Percentiles rank a stretch among this genome's conserved stretches.
Conservation (phyloP, 1,140 invertebrate genomes). For the Mya arenaria region DNA sequence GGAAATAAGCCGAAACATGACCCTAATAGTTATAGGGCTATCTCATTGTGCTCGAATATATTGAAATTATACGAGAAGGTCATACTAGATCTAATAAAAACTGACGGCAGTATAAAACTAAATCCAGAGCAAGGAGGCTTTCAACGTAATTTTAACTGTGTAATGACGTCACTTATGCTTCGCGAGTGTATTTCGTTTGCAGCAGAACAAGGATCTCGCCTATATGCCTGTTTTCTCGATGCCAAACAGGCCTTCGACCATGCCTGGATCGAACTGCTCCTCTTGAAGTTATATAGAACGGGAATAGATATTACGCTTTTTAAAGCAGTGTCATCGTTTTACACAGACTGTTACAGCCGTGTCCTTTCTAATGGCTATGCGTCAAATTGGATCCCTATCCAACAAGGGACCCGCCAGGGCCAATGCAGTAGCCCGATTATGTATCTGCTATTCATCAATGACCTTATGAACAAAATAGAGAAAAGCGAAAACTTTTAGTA, state of each 20-base stretch:
- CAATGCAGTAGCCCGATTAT: conserved; percentile 11
- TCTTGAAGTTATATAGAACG: background rate
- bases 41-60: background rate
- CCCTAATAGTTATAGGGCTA: background rate
- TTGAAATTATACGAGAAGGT: conserved; percentile 8
- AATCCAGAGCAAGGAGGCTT: background rate
- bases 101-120: background rate
- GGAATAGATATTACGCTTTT: background rate
- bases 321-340: background rate
- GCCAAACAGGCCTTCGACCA: background rate
- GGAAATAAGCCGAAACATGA: background rate
- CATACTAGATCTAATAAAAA: background rate
- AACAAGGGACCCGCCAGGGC: conserved; percentile 1
- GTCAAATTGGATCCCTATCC: conserved; percentile 12
- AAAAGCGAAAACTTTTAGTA: background rate
- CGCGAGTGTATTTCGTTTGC: background rate
- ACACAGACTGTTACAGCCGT: background rate
- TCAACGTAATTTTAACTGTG: conserved; percentile 7
- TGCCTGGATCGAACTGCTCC: background rate
- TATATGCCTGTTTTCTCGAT: conserved; percentile 16
- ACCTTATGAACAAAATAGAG: background rate
- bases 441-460: conserved; percentile 16
- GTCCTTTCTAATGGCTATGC: background rate
- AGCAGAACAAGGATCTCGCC: background rate
- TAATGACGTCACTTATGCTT: conserved; percentile 2